phyloP scores from a whole-genome alignment of 35 echinoderm and acorn worm species.

The Diadema setosum region DNA sequence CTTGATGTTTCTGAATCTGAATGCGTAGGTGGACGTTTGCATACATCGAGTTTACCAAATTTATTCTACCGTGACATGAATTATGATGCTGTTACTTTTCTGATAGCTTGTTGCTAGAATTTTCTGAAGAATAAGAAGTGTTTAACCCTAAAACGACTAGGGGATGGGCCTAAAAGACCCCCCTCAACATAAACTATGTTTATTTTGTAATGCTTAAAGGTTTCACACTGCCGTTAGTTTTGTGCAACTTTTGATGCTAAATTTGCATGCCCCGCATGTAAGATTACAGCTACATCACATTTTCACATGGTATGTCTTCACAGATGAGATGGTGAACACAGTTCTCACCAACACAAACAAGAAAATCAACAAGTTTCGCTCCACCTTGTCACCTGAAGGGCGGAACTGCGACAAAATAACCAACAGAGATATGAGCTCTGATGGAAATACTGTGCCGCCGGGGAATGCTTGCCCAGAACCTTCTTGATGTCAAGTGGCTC shows the following conservation, averaged over 20 bases:
- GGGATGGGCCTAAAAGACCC: not conserved
- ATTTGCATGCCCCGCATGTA: not conserved
- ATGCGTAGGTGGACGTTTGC: no score
- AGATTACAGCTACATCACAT: no score
- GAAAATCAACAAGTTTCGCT: not conserved
- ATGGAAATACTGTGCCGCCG: not conserved
- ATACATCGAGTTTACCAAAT: no score
- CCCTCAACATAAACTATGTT: not conserved
- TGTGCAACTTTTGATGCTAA: not conserved
- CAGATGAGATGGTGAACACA: not conserved
- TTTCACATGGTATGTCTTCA: not conserved
- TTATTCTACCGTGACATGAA: no score
- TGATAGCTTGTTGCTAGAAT: no score
- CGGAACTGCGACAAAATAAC: not conserved
- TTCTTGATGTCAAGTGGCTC: not conserved
- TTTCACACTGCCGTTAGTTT: not conserved
- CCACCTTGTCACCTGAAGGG: not conserved
- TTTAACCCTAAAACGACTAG: not conserved
- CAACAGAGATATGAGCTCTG: not conserved
- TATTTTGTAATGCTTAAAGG: not conserved
- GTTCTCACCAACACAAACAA: not conserved
- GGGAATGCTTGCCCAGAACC: conserved; percentile 5
- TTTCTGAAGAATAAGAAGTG: no score
- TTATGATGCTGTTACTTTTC: no score
- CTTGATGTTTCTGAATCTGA: no score